Evolutionary conservation across 30 jellyfish, hydroid and myxozoan species (phyloP).

Genomic region (Chironex yamaguchii): DNA sequence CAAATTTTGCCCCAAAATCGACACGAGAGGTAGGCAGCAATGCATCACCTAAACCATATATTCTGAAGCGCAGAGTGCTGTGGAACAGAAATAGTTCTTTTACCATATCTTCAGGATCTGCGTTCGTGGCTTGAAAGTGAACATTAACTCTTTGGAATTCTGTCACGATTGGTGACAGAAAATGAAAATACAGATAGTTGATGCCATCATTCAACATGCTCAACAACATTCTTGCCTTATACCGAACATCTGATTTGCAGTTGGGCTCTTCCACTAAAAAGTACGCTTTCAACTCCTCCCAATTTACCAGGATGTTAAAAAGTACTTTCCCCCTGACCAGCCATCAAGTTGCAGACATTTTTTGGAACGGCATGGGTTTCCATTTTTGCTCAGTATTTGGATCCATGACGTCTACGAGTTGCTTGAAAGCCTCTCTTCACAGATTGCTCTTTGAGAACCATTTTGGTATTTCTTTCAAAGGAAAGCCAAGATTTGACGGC

Average conservation of each 20-base stretch:
- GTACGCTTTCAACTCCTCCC: constrained; percentile 84
- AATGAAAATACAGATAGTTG: constrained; percentile 51
- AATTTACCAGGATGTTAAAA: constrained; percentile 53
- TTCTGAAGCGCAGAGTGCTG: constrained; percentile 31
- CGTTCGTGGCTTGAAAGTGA: constrained; percentile 72
- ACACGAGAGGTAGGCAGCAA: constrained; percentile 12
- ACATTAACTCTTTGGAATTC: constrained; percentile 74
- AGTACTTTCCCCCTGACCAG: constrained; percentile 77
- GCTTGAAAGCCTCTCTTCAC: constrained; percentile 75
- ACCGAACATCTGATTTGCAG: constrained; percentile 12
- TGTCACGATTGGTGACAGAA: constrained; percentile 55
- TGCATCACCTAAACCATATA: constrained; percentile 26
- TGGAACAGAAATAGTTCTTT: constrained; percentile 26
- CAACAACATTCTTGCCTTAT: constrained; percentile 55
- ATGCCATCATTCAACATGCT: constrained; percentile 60
- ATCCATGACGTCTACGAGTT: constrained; percentile 38
- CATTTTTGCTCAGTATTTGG: constrained; percentile 38
- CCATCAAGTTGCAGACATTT: constrained; percentile 67
- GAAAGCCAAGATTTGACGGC: constrained; percentile 65
- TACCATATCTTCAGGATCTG: constrained; percentile 63
- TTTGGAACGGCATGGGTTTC: constrained; percentile 67
- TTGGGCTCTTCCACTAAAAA: constrained; percentile 61
- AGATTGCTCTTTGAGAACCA: constrained; percentile 69
- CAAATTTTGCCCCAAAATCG: constrained; percentile 70
- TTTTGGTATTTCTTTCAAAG: constrained; percentile 43